Percentiles rank a stretch among this genome's conserved stretches.
Evolutionary conservation across 2,113 vertebrate species (phyloP).

Genomic region (Gymnobelideus leadbeateri): DNA sequence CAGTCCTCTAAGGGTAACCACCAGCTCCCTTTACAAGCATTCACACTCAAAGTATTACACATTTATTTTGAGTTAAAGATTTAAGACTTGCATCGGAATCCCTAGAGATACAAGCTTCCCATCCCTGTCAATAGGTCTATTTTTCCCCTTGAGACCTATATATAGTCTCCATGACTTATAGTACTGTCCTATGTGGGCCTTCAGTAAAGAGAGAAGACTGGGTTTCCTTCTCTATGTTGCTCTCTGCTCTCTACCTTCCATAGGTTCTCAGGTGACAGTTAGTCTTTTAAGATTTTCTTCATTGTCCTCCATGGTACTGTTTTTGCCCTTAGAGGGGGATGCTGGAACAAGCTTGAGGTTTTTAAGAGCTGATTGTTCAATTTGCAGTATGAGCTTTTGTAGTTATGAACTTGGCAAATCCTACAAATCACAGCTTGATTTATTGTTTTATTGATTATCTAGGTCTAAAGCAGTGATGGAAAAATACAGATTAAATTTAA

Average conservation of each 20-base stretch:
- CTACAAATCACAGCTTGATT: not conserved
- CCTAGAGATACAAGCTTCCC: not conserved
- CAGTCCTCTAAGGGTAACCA: not conserved
- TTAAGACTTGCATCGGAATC: not conserved
- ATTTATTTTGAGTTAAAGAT: not conserved
- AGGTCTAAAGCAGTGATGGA: not conserved
- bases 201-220: not conserved
- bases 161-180: not conserved
- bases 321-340: not conserved
- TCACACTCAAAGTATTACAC: not conserved
- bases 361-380: not conserved
- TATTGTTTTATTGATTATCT: not conserved
- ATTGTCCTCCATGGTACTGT: not conserved
- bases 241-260: not conserved
- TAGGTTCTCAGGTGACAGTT: not conserved
- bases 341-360: not conserved
- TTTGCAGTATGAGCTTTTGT: not conserved
- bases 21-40: not conserved
- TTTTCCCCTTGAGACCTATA: not conserved
- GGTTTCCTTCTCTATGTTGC: not conserved
- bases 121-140: not conserved
- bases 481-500: not conserved
- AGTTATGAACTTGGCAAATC: not conserved
- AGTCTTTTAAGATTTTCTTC: not conserved
- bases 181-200: not conserved